These are phyloP conservation scores for Cinclus cinclus DNA, from an alignment of 2,113 vertebrate species.

Conservation along the genomic window DNA sequence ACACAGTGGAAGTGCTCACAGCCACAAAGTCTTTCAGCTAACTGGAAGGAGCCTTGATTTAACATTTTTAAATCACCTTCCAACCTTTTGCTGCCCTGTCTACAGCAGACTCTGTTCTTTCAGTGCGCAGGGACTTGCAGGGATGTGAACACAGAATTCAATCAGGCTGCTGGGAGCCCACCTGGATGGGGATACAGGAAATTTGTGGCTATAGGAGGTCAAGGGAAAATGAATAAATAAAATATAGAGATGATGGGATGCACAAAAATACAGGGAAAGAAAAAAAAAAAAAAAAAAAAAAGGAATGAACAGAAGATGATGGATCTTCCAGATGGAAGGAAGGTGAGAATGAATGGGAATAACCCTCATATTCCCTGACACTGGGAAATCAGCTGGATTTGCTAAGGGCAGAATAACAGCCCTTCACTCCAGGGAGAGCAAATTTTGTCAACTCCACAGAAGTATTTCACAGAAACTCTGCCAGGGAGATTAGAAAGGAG, in stretches of 20 bases:
- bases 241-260: background rate
- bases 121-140: fast-evolving
- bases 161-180: background rate
- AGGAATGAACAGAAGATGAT: background rate
- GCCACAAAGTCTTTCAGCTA: background rate
- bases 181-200: background rate
- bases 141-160: fast-evolving
- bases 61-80: background rate
- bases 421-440: background rate
- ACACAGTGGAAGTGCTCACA: background rate
- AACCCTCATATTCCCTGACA: background rate
- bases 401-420: background rate
- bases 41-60: background rate
- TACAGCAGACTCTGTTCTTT: background rate
- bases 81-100: background rate
- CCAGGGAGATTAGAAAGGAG: background rate
- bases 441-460: background rate
- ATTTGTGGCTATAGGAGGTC: background rate
- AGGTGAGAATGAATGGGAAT: background rate
- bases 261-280: background rate
- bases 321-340: background rate
- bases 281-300: background rate
- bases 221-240: background rate
- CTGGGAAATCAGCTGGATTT: background rate
- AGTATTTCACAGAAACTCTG: background rate